Percentiles rank a stretch among this genome's conserved stretches.
phyloP scores from a whole-genome alignment of 2,888 invertebrate species.

The Phortica okadai region DNA sequence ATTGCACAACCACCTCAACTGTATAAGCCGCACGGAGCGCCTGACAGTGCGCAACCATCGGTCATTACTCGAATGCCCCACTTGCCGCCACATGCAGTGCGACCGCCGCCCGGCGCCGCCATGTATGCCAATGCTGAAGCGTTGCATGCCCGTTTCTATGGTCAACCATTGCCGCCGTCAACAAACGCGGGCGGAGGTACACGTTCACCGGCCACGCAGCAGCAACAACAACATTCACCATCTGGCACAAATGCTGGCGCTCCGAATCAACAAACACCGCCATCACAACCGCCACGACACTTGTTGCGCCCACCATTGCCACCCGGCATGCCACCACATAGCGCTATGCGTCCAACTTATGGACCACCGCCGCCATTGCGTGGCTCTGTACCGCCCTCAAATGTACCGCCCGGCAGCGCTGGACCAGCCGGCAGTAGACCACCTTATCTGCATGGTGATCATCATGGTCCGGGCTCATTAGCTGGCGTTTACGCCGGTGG shows the following conservation, averaged over 20 bases:
- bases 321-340: constrained; percentile 53
- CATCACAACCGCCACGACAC: constrained; percentile 44
- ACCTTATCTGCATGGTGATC: constrained; percentile 61
- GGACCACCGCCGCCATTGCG: constrained; percentile 75
- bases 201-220: constrained; percentile 57
- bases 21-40: constrained; percentile 76
- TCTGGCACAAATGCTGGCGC: constrained; percentile 47
- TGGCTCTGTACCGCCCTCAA: constrained; percentile 57
- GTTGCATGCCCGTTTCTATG: constrained; percentile 65
- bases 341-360: constrained; percentile 71
- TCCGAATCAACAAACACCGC: constrained; percentile 31
- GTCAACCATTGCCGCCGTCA: constrained; percentile 56
- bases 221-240: constrained; percentile 35
- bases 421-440: constrained; percentile 52
- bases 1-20: constrained; percentile 78
- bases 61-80: constrained; percentile 81
- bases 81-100: constrained; percentile 51
- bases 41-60: constrained; percentile 76
- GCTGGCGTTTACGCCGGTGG: constrained; percentile 55
- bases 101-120: constrained; percentile 47
- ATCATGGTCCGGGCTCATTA: constrained; percentile 53
- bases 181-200: constrained; percentile 37
- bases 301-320: constrained; percentile 50
- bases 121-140: constrained; percentile 62
- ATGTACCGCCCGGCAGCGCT: constrained; percentile 40